Evolutionary conservation across 2,113 vertebrate species (phyloP).

Genomic region (Ammodytes dubius): DNA sequence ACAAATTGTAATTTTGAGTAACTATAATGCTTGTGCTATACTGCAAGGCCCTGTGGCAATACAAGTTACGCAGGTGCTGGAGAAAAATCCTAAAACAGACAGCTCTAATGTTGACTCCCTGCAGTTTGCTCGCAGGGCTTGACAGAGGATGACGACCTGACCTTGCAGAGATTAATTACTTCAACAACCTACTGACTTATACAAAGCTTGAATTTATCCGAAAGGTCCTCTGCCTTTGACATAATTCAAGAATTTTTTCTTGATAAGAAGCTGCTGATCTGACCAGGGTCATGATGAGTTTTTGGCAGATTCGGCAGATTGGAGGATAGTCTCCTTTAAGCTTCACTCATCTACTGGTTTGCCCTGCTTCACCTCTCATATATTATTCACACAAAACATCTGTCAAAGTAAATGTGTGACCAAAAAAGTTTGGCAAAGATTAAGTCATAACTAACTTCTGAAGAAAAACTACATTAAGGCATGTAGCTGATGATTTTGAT

Average conservation of each 20-base stretch:
- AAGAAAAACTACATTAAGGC: neutral
- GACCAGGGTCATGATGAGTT: neutral
- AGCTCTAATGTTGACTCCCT: neutral
- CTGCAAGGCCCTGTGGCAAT: too few species aligned
- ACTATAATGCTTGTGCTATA: neutral
- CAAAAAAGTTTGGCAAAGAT: conserved; percentile 7
- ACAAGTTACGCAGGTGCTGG: neutral
- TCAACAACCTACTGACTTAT: neutral
- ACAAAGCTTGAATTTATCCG: neutral
- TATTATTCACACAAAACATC: conserved; percentile 44
- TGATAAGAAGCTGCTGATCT: neutral
- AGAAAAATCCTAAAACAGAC: conserved; percentile 3
- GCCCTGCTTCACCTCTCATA: neutral
- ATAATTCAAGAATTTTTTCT: neutral
- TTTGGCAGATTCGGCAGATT: neutral
- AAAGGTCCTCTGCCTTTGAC: neutral
- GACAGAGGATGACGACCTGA: neutral
- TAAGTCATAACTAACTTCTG: conserved; percentile 1
- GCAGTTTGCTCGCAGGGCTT: neutral
- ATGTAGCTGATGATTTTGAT: neutral
- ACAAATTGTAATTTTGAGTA: neutral
- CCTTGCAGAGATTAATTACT: neutral
- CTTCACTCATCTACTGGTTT: neutral
- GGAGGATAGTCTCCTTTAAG: neutral
- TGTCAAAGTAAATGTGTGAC: conserved; percentile 39